Percentiles rank a stretch among this genome's conserved stretches.
These are phyloP conservation scores for Lamproptera curius DNA, from an alignment of 2,888 invertebrate species.

Conservation along the genomic window DNA sequence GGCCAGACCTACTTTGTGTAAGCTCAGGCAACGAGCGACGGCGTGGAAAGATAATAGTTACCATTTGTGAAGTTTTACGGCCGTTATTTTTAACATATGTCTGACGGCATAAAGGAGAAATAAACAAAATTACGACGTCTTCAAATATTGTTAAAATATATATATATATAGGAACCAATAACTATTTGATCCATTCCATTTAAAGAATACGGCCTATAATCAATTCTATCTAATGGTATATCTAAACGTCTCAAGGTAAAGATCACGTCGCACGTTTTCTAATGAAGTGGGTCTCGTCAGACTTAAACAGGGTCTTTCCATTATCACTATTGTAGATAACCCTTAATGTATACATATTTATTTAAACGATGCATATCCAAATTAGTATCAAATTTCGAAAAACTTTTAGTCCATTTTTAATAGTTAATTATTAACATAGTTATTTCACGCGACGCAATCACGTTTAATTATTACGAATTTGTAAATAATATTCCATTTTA, in stretches of 20 bases:
- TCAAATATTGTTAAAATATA: too few species aligned
- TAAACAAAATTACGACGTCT: too few species aligned
- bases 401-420: constrained; percentile 52
- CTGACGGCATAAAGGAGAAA: too few species aligned
- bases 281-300: constrained; percentile 46
- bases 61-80: too few species aligned
- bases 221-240: too few species aligned
- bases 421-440: constrained; percentile 37
- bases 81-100: too few species aligned
- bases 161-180: too few species aligned
- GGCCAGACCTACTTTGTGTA: constrained; percentile 12
- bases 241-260: too few species aligned
- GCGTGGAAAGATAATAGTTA: constrained; percentile 12
- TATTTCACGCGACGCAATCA: constrained; percentile 39
- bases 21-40: constrained; percentile 5
- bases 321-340: constrained; percentile 55
- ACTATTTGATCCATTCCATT: too few species aligned
- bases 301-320: constrained; percentile 68
- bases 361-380: constrained; percentile 54
- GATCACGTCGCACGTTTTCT: constrained; percentile 36
- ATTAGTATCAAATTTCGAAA: constrained; percentile 44
- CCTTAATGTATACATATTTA: constrained; percentile 35
- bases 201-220: too few species aligned
- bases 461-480: constrained; percentile 33
- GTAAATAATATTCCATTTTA: constrained; percentile 33